Evolutionary conservation across 2,797 vertebrate genomes (phyloP), one percentile per base, ranked within the genome.

Genomic region (Sitta carolinensis): DNA sequence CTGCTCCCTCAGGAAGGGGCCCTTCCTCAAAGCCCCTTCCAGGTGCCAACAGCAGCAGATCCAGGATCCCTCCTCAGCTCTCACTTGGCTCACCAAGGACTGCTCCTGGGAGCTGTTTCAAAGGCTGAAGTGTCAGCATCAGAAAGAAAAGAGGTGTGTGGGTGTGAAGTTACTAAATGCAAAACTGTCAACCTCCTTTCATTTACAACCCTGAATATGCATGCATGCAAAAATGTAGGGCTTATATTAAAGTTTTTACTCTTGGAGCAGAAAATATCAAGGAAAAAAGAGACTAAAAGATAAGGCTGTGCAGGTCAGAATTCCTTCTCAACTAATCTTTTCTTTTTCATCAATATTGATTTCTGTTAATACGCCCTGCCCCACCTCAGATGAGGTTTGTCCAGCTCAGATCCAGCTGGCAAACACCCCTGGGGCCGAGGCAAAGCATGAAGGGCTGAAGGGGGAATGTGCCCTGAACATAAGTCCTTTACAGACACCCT

Each of bases 171-270:
- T 97, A 97, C 97, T 97, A 97, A 97, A 97, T 96, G 96, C 95
- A 97, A 97, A 97, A 94, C 96, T 97, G 96, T 97, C 97, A 97
- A 72, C 96, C 95, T 96, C 94, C 94, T 97, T 97, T 97, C 97
- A 95, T 95, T 97, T 98, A 96, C 96, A 97, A 95, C 85, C 88
- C 95, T 95, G 95, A 97, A 97, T 98, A 97, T 98, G 96, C 95
- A 97, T 96, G 80, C 90, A 81, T 93, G 84, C 84, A 96, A 91
- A 97, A 97, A 97, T 94, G 77, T 95, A 95, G 64, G 96, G 77
- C 94, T 97, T 95, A 87, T 92, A 93, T 93, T 75, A 86, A 95
- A 95, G 84, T 89, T 97, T 97, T 96, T 97, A 96, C 96, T 96
- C 93, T 95, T 78, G 52, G 45, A 96, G 92, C 90, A 94, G 95